Evolutionary conservation across 2,797 vertebrate species (phyloP), one percentile per base, ranked within the genome.

Genomic region (Lagocephalus sceleratus): DNA sequence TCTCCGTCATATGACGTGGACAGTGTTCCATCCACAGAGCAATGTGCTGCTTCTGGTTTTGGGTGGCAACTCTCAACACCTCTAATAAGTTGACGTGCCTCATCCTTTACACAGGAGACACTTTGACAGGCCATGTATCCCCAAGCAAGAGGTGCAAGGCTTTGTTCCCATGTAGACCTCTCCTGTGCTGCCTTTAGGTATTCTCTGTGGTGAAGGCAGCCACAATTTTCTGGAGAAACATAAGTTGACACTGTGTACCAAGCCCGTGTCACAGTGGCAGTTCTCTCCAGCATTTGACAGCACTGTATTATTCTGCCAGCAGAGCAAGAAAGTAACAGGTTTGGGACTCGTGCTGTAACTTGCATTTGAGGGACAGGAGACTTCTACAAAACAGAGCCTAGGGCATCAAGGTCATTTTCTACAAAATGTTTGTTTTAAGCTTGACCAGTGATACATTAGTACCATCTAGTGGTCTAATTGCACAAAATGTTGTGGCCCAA

Each of bases 41-140:
- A 86, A 23, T n/a, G 42, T 35, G 73, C 76, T 6, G 26, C 42
- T 60, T 56, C 10, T 4, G 43, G 16, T 42, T 49, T 49, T 1
- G 89, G 77, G 60, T 85, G 75, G 60, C 90, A 93, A 1, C 64
- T 72, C 63, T 63, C 64, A 60, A 91, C 66, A 0, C 88, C 89
- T 0, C 73, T 47, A 73, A 83, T 76, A 51, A 88, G 20, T 0
- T 1, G 1, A 43, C 90, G 93, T 20, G 2, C 63, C 57, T 92
- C 82, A 0, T 78, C 59, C 0, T 5, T 0, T 2, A 63, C 73
- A 54, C 92, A 92, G 1, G 70, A 42, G 1, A 46, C 68, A 29
- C 73, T 15, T 0, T 0, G 2, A 57, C 88, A 92, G 11, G 38
- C 38, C 3, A 84, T 63, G 12, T 56, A 10, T 10, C 23, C 62